Evolutionary conservation across 1,140 invertebrate genomes (phyloP).

Genomic region (Macrosteles quadrilineatus): DNA sequence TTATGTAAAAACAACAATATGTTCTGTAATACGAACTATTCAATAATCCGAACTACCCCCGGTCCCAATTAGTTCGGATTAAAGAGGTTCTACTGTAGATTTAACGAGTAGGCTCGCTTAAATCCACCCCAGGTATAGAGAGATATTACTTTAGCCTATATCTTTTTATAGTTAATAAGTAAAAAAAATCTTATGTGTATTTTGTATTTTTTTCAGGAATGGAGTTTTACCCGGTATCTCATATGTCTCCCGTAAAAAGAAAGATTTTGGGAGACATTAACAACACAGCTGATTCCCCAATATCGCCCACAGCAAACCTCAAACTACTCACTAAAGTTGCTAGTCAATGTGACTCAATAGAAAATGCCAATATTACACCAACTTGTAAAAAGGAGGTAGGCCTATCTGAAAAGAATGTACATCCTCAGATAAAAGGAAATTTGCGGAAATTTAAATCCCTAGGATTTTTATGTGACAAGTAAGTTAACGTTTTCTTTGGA

Average conservation of each 20-base stretch:
- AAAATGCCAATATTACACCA: conserved; percentile 42
- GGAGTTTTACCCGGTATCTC: not conserved
- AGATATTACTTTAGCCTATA: too few species aligned
- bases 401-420: not conserved
- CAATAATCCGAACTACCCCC: too few species aligned
- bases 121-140: too few species aligned
- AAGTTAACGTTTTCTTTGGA: conserved; percentile 41
- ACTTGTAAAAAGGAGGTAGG: conserved; percentile 36
- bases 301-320: conserved; percentile 60
- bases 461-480: conserved; percentile 61
- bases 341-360: conserved; percentile 46
- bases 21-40: too few species aligned
- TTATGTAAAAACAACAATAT: too few species aligned
- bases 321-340: conserved; percentile 60
- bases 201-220: too few species aligned
- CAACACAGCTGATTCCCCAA: conserved; percentile 53
- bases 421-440: not conserved
- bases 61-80: too few species aligned
- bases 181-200: too few species aligned
- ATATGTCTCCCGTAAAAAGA: conserved; percentile 52
- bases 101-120: too few species aligned
- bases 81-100: too few species aligned
- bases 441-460: conserved; percentile 58
- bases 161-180: too few species aligned
- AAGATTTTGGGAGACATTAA: conserved; percentile 56